A percentile compares a stretch with the other conserved stretches of the same genome.
Conservation (phyloP, 2,888 invertebrate genomes). For the Agrotis ipsilon region DNA sequence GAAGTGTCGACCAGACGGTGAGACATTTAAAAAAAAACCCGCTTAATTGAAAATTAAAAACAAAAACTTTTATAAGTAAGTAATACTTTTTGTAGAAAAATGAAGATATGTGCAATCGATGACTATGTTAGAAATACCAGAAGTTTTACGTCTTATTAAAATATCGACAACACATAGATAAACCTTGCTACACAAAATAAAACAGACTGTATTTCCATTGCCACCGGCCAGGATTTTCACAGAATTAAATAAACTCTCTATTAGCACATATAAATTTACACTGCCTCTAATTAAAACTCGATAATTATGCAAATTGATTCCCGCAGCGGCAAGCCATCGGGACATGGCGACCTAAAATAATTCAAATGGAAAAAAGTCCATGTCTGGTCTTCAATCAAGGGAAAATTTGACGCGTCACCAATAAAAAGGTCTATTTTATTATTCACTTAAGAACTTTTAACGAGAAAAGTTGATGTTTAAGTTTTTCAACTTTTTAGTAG, state of each 20-base stretch:
- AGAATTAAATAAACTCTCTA: conserved; percentile 55
- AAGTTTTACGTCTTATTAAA: not conserved
- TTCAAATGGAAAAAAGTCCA: conserved; percentile 54
- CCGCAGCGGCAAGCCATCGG: conserved; percentile 49
- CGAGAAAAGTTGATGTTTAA: conserved; percentile 72
- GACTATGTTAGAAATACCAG: not conserved
- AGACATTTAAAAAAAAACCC: too few species aligned
- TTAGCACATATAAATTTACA: conserved; percentile 53
- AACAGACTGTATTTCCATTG: conserved; percentile 8
- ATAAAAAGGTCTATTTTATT: conserved; percentile 67
- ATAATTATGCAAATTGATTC: conserved; percentile 68
- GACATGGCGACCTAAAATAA: conserved; percentile 53
- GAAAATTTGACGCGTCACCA: conserved; percentile 65
- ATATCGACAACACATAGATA: not conserved
- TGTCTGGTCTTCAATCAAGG: conserved; percentile 59
- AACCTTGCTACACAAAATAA: not conserved
- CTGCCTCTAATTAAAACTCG: conserved; percentile 56
- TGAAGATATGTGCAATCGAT: too few species aligned
- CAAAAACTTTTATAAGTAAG: too few species aligned
- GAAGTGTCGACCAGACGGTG: too few species aligned
- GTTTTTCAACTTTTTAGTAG: conserved; percentile 64
- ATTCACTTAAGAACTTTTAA: conserved; percentile 72
- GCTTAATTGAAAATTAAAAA: too few species aligned
- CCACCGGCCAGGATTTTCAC: conserved; percentile 22
- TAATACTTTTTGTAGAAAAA: too few species aligned